These are phyloP conservation scores for Vombatus ursinus DNA, from an alignment of 2,113 vertebrate species.

Conservation along the genomic window DNA sequence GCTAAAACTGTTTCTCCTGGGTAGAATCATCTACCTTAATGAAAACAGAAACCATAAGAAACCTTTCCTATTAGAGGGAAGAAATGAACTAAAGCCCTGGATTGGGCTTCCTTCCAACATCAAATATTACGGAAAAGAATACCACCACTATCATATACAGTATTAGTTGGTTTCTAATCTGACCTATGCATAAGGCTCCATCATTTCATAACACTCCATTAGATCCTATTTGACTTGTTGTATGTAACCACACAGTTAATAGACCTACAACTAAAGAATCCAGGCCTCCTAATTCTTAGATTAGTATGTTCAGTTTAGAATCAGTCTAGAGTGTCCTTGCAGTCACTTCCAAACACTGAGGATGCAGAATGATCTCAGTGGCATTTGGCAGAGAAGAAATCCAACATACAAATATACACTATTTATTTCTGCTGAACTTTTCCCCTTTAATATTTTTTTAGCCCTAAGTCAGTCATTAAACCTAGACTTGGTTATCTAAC, in stretches of 20 bases:
- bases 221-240: neutral
- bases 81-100: neutral
- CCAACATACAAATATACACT: neutral
- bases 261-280: neutral
- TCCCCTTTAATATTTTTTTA: neutral
- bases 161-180: neutral
- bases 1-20: neutral
- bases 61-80: neutral
- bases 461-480: neutral
- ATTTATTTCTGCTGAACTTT: neutral
- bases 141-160: neutral
- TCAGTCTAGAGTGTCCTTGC: neutral
- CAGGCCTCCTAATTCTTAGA: neutral
- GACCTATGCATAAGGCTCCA: neutral
- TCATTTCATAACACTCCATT: neutral
- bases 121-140: neutral
- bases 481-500: neutral
- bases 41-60: conserved; percentile 9
- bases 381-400: neutral
- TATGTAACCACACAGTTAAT: neutral
- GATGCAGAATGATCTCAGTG: neutral
- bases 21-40: neutral
- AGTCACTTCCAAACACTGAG: neutral
- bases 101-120: conserved; percentile 27
- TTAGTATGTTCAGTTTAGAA: neutral